Percentiles rank a stretch among this genome's conserved stretches.
Conservation (phyloP, 2,113 vertebrate genomes). For the Serinus canaria region DNA sequence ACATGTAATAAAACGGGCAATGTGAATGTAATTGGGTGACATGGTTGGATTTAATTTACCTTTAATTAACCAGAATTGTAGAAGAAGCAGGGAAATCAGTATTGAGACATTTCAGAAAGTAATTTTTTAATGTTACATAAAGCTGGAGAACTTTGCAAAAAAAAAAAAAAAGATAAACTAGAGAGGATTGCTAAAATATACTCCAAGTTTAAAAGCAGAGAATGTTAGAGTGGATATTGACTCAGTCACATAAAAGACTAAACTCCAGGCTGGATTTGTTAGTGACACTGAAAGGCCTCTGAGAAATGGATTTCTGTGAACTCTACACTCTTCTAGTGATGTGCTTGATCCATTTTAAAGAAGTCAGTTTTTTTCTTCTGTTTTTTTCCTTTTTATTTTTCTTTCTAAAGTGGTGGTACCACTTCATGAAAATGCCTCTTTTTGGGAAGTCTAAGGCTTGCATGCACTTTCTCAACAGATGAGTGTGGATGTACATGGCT, state of each 20-base stretch:
- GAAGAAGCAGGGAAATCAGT: neutral
- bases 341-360: neutral
- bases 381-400: rapidly evolving
- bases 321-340: neutral
- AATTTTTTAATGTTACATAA: neutral
- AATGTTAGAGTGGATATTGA: neutral
- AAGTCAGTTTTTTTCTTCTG: neutral
- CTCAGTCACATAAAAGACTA: neutral
- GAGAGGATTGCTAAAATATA: neutral
- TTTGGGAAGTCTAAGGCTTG: neutral
- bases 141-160: neutral
- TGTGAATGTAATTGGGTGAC: constrained; percentile 57
- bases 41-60: constrained; percentile 64
- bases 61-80: constrained; percentile 57
- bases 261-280: neutral
- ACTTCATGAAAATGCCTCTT: neutral
- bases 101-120: constrained; percentile 19
- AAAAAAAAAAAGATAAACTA: neutral
- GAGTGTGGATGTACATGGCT: neutral
- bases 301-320: neutral
- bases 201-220: neutral
- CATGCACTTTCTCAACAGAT: neutral
- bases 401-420: neutral
- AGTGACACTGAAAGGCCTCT: neutral
- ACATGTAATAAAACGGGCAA: constrained; percentile 57